Evolutionary conservation across 1,140 invertebrate species (phyloP), one percentile per base, ranked within the genome.

Genomic region (Drosophila kepulauana): DNA sequence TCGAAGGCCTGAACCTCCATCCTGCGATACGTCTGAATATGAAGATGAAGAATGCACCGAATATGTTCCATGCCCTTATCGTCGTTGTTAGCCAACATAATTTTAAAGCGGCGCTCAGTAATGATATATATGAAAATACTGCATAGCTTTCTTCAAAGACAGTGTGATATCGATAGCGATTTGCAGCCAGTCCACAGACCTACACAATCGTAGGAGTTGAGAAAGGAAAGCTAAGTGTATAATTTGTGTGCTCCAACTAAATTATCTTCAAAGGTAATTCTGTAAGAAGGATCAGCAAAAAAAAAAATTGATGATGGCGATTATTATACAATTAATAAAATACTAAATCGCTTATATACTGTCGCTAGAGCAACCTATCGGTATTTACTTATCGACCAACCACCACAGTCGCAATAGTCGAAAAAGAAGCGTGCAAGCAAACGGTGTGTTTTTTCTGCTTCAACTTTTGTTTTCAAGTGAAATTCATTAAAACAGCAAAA

Each of bases 391-490:
- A 66, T 72, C 63, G 41, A 16, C 1, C n/a, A 1, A 49, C 69
- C 51, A 49, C 43, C 51, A 65, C 49, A 67, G 13, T 41, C 5
- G 11, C 57, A 25, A 3, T 15, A 46, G n/a, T 16, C 43, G 30
- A 43, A 58, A 72, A 35, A 72, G 45, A 35, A 69, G 87, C 84
- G 85, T 87, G 67, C 16, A 48, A 52, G 16, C n/a, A 6, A 35
- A 28, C 13, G 30, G 46, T 41, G 8, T 8, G 20, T 57, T 38
- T 38, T 38, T 38, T 38, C 35, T 38, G 10, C 33, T 33, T 2
- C 33, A 33, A 8, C 33, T 7, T 33, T 33, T 25, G 20, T 33
- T 33, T 33, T 70, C 1, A 35, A 6, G 0, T 13, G n/a, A 43
- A 54, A 62, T 64, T 16, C 33, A 41, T 20, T 8, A 41, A 35